Base-by-base conservation (phyloP, 2,113 vertebrate species). In the Micronycteris hirsuta region DNA sequence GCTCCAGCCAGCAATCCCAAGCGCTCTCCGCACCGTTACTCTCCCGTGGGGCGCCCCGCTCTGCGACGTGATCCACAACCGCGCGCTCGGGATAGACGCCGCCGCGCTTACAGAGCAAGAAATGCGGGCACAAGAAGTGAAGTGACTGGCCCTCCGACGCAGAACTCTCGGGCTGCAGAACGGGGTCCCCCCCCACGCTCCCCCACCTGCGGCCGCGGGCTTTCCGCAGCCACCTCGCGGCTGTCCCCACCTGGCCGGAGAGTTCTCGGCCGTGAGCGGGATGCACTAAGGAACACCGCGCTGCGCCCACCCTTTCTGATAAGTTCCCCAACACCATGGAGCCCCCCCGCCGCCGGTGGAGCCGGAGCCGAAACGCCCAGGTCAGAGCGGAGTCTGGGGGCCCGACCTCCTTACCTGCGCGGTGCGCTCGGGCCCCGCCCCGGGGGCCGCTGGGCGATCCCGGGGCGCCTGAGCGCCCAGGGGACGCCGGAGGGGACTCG, bases 31-130 rank as follows among this genome's bases (percentile, higher is more conserved):
- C 52, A 54, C 52, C 5, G 10, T 47, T 16, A 5, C 63, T 9
- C 0, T 16, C 15, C 4, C 0, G 20, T 4, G 8, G 17, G 2
- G 26, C 19, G 22, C 33, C 15, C 12, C 26, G 43, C 54, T 54
- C 36, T 0, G 17, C n/a, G 4, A 5, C 15, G 3, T 0, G 5
- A 41, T 36, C 24, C 1, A 33, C 4, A 2, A 1, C 5, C 5
- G 0, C 0, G 26, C 41, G 14, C 41, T 17, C 5, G 19, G 56
- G 36, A 10, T 2, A 0, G 56, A 67, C 28, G 12, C 56, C 1
- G 13, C 8, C 4, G 28, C 3, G 11, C 70, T 45, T 11, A n/a
- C 5, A 2, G 61, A 45, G 13, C 43, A 20, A 33, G 22, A 73
- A 28, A 45, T 24, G 0, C 26, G 47, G 74, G 47, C 65, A 13